Percentiles rank a stretch among this genome's conserved stretches.
Conservation (phyloP, 2,797 vertebrate genomes). For the Tinamus major region DNA sequence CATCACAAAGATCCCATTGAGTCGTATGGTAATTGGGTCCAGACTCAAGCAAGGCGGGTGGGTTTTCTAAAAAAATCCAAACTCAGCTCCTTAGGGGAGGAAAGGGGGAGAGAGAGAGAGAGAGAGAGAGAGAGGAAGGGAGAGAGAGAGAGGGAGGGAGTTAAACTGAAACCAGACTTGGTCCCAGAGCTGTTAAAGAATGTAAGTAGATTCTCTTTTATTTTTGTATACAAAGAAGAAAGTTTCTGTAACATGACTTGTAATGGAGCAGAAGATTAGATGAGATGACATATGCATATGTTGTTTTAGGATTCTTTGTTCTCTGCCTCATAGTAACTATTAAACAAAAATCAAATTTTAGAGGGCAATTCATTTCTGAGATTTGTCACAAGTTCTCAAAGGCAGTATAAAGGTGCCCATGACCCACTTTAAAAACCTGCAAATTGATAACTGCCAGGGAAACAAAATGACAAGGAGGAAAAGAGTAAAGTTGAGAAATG, state of each 20-base stretch:
- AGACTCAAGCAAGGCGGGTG: neutral
- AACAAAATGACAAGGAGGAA: neutral
- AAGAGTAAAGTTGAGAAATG: neutral
- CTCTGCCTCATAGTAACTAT: neutral
- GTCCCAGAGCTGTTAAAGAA: accelerated
- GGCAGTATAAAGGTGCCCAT: neutral
- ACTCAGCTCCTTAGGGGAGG: accelerated
- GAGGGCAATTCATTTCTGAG: neutral
- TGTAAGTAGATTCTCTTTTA: neutral
- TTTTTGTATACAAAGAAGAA: neutral
- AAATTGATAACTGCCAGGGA: accelerated
- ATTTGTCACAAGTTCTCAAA: accelerated
- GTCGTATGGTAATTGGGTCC: accelerated
- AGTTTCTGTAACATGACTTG: neutral
- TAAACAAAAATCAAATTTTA: neutral
- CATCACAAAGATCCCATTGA: neutral
- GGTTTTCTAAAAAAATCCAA: neutral
- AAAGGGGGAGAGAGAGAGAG: neutral
- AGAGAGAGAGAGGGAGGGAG: neutral
- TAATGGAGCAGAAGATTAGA: neutral
- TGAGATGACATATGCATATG: accelerated
- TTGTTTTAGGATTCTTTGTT: neutral
- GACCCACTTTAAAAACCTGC: neutral
- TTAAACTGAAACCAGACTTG: neutral
- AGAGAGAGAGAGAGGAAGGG: neutral